Base-by-base conservation (phyloP, 1,140 invertebrate genomes). In the Stenopsyche tienmushanensis region DNA sequence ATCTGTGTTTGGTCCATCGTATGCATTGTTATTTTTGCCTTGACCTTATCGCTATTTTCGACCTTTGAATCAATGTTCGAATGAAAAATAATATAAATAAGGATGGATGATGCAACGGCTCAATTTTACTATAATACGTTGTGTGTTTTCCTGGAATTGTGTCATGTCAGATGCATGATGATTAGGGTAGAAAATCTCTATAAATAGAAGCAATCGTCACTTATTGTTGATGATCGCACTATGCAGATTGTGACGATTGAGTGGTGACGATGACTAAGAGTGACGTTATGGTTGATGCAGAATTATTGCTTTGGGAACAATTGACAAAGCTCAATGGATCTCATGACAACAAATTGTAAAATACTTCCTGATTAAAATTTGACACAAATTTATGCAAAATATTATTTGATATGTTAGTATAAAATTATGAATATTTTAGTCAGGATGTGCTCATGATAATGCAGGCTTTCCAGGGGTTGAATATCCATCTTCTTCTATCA, bases 121-220 rank as follows among this genome's bases (percentile, higher is more conserved):
- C 5, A 20, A 47, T 47, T 47, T 47, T 47, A 47, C 44, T n/a
- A n/a, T n/a, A 20, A 13, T 47, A 18, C 17, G 44, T 47, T 7
- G 8, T 47, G 17, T 13, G 18, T 47, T 47, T 47, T 47, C 44
- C 17, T 47, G 17, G 44, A 47, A 47, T 34, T 13, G 13, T 34
- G 29, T 13, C 29, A 34, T 34, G 44, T 13, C 17, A 20, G 5
- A 47, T 47, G 17, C 44, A 47, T 47, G 17, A 8, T 20, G 44
- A 47, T 47, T 47, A 20, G 44, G 44, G 44, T 47, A 47, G 44
- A 15, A 47, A 47, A 47, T 47, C 44, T 9, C 18, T 47, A 47
- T 47, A 47, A 47, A 47, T 47, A 47, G 44, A 5, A 5, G 44
- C 8, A 47, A 15, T 47, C 34, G 18, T 47, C 3, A 34, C n/a